Evolutionary conservation across 1,140 invertebrate species (phyloP), one percentile per base, ranked within the genome.

Genomic region (Platorchestia sp.): DNA sequence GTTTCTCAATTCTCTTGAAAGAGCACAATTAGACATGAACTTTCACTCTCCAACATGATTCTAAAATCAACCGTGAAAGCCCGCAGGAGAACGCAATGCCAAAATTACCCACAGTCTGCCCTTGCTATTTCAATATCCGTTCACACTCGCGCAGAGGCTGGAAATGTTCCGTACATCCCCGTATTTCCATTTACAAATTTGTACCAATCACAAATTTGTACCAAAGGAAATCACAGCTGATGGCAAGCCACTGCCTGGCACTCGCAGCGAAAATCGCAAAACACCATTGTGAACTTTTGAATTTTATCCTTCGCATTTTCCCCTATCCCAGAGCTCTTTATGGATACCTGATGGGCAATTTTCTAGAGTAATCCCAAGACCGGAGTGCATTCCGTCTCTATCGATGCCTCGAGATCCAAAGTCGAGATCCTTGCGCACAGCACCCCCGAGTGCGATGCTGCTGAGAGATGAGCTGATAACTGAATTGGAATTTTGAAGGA

Each of bases 321-420:
- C 59, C 59, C 87, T 42, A 27, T 90, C 44, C 41, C 87, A 90
- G 44, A 44, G 91, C 91, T 45, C 91, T 93, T 93, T 44, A 45
- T 42, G 45, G 91, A 91, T 45, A 45, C 45, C 43, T 93, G 91
- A 93, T 93, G 40, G 91, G 91, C 91, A 45, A 93, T 93, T 93
- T 93, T 45, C 91, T 44, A 47, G 91, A 93, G 91, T 93, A 93
- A 93, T 42, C 41, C 91, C 10, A 40, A 44, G 44, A 5, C 43
- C 40, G 27, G 43, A 93, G 36, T 93, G 91, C 91, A 93, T 45
- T 45, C 91, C 36, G 43, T 45, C 45, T 42, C 19, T 90, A 44
- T 90, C 44, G 44, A 44, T 6, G 87, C 87, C 41, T 45, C 87
- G 87, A 90, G 41, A 90, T 90, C 6, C 87, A 5, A 75, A 75